phyloP scores from a whole-genome alignment of 1,140 invertebrate species.

The Mizuhopecten yessoensis region DNA sequence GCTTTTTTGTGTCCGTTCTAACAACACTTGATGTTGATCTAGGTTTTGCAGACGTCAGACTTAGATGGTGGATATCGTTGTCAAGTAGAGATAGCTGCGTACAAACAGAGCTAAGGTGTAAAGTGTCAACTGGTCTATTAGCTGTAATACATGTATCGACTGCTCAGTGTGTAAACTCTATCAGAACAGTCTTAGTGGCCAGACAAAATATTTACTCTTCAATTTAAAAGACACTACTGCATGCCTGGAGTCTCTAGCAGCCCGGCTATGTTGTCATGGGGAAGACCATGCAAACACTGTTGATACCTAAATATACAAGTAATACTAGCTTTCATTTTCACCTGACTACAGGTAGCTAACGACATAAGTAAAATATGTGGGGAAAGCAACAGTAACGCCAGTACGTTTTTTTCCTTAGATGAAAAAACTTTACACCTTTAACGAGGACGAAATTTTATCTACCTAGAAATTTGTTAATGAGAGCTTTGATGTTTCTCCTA shows the following conservation, averaged over 20 bases:
- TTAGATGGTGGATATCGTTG: neutral
- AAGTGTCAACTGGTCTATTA: slow-evolving; percentile 19
- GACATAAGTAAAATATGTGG: neutral
- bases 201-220: slow-evolving; percentile 32
- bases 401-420: neutral
- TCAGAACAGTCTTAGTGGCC: neutral
- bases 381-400: neutral
- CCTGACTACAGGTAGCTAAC: neutral
- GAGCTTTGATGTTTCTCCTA: neutral
- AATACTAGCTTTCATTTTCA: neutral
- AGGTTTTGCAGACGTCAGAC: too few species aligned
- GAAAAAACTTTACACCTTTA: neutral
- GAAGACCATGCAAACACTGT: neutral
- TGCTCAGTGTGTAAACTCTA: neutral
- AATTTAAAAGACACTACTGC: slow-evolving; percentile 33
- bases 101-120: slow-evolving; percentile 23
- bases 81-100: neutral
- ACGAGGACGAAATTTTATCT: neutral
- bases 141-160: neutral
- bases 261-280: neutral
- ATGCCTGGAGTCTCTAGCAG: neutral
- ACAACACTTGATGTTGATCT: neutral
- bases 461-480: neutral
- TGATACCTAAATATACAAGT: neutral
- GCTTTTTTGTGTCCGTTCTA: neutral